Conservation (phyloP, 1,140 invertebrate genomes). For the Trichonephila inaurata region DNA sequence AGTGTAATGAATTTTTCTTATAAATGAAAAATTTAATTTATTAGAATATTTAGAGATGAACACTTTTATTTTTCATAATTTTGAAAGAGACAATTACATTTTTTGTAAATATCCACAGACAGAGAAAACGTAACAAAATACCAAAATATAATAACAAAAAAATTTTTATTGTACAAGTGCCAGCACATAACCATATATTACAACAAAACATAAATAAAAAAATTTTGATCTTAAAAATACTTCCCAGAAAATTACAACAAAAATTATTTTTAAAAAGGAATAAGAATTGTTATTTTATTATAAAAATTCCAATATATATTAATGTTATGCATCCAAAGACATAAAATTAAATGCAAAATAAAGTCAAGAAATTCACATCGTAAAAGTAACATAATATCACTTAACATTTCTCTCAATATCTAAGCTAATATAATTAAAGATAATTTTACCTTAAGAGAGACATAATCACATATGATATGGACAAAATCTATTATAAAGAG, state of each 20-base stretch:
- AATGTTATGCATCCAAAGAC: neutral
- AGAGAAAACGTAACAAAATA: neutral
- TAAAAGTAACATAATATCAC: neutral
- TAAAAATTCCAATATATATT: slow-evolving; percentile 13
- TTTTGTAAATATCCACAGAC: too few species aligned
- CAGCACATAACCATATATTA: slow-evolving; percentile 69
- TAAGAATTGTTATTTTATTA: neutral
- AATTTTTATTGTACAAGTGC: slow-evolving; percentile 66
- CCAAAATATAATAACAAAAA: neutral
- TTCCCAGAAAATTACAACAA: slow-evolving; percentile 38
- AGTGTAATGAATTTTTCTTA: too few species aligned
- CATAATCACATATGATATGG: neutral
- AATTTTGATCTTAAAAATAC: slow-evolving; percentile 48
- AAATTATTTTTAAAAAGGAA: slow-evolving; percentile 13
- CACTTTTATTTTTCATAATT: too few species aligned
- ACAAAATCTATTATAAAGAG: neutral
- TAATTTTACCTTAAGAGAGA: neutral
- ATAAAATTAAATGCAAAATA: neutral
- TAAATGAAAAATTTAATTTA: too few species aligned
- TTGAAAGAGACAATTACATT: too few species aligned
- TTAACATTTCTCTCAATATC: neutral
- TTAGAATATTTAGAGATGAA: too few species aligned
- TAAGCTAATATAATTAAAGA: neutral
- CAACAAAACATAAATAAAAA: slow-evolving; percentile 67
- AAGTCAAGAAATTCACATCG: neutral